Base-by-base conservation (phyloP, 1,140 invertebrate species). In the Cydia fagiglandana region DNA sequence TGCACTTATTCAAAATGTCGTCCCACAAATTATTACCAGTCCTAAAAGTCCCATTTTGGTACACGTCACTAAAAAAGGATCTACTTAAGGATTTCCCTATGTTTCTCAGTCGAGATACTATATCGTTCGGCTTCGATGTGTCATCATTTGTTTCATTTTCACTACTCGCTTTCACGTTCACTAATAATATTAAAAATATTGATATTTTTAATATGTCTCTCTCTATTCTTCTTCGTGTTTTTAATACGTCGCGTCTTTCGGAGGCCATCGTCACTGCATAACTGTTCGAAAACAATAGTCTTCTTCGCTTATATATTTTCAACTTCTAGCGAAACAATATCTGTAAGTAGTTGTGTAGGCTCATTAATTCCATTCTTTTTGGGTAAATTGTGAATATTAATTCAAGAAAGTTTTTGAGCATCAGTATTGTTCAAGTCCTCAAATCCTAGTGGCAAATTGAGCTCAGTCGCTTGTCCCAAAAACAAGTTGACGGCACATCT, bases 1-100 rank as follows among this genome's bases (percentile, higher is more conserved):
- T 94, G 80, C 96, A 97, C 80, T 96, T 95, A 70, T 94, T 95
- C 50, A 96, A 93, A 28, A 97, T 93, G 17, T 94, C 94, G 75
- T 94, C 94, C 96, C 96, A 97, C 30, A 97, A 91, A 73, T 94
- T 93, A 77, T 96, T 96, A 64, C 94, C 95, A 76, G 94, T 95
- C 30, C 91, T 89, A 76, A 94, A 94, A 5, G 91, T 93, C 24
- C 91, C 88, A 80, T 94, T 93, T 75, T 85, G 77, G 64, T 90
- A 91, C 10, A 93, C 77, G 68, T 89, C 84, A 81, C 83, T 84
- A 34, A 88, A 81, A 34, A 85, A 88, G 0, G 70, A 53, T 78
- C 79, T 87, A 9, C 91, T 88, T 6, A 88, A 81, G 17, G 91
- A 76, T 10, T 80, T 82, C 79, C 91, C 88, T 70, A 92, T 73